Evolutionary conservation across 2,113 vertebrate genomes (phyloP).

Genomic region (Semnornis frantzii): DNA sequence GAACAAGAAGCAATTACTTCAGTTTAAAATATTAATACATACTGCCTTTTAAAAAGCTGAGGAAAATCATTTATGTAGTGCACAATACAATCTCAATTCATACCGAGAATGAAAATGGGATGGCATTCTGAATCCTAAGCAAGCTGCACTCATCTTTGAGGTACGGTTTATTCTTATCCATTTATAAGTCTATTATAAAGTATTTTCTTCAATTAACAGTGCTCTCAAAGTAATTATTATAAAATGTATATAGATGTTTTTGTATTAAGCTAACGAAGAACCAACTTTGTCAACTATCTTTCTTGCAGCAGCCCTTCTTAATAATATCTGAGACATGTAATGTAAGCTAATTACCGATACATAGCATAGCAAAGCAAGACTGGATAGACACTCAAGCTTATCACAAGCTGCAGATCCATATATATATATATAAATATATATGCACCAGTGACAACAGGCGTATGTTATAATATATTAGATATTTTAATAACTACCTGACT

Average conservation of each 20-base stretch:
- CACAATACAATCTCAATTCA: conserved; percentile 62
- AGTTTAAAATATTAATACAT: conserved; percentile 86
- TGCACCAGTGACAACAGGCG: neutral
- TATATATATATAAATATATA: neutral
- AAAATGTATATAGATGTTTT: conserved; percentile 17
- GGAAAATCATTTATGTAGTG: conserved; percentile 81
- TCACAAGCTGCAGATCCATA: neutral
- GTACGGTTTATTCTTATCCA: conserved; percentile 37
- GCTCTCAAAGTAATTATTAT: conserved; percentile 36
- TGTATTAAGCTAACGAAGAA: neutral
- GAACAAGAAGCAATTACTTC: conserved; percentile 86
- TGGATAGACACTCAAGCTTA: neutral
- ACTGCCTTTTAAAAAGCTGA: conserved; percentile 77
- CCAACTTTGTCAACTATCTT: neutral
- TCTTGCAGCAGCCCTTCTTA: conserved; percentile 1
- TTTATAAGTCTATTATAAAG: conserved; percentile 70
- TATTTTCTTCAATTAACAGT: conserved; percentile 23
- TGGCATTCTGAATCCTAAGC: conserved; percentile 43
- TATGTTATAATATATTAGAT: neutral
- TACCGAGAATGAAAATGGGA: conserved; percentile 68
- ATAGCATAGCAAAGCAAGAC: neutral
- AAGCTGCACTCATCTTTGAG: conserved; percentile 51
- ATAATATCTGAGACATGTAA: neutral
- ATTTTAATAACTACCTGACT: neutral
- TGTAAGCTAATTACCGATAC: neutral